Percentiles rank a stretch among this genome's conserved stretches.
Conservation (phyloP, 2,888 invertebrate species). For the Axea sp. region DNA sequence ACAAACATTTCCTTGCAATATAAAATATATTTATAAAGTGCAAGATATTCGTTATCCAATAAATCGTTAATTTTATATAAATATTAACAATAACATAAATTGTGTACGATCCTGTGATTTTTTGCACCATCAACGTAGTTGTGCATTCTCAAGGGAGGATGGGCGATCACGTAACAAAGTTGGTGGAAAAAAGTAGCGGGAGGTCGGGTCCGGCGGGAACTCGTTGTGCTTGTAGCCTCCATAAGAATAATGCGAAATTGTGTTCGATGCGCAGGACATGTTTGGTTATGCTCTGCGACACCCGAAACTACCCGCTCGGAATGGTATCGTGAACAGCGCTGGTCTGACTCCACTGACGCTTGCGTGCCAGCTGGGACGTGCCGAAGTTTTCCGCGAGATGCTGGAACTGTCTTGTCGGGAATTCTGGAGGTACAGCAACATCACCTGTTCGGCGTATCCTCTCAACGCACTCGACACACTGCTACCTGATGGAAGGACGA, state of each 20-base stretch:
- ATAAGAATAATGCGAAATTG: conserved; percentile 44
- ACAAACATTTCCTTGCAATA: no score
- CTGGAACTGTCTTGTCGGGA: conserved; percentile 96
- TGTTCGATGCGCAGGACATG: conserved; percentile 88
- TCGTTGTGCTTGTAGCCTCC: conserved; percentile 3
- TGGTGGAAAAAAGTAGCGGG: conserved; percentile 35
- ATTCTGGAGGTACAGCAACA: conserved; percentile 99
- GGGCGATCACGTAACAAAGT: conserved; percentile 55
- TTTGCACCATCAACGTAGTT: conserved; percentile 18
- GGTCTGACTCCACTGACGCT: conserved; percentile 97
- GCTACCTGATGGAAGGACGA: conserved; percentile 95
- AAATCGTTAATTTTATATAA: no score
- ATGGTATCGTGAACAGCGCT: conserved; percentile 92
- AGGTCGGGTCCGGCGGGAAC: conserved; percentile 26
- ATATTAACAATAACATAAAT: no score
- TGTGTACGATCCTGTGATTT: conserved; percentile 10
- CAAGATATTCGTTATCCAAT: no score
- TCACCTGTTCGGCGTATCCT: conserved; percentile 98
- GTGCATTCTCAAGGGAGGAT: conserved; percentile 17
- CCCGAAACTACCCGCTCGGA: conserved; percentile 94
- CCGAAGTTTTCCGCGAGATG: conserved; percentile 98
- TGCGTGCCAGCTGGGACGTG: conserved; percentile 97
- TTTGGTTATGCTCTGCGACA: conserved; percentile 98
- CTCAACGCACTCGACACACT: conserved; percentile 97
- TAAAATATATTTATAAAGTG: no score